Evolutionary conservation across 2,797 vertebrate genomes (phyloP).

Genomic region (Gymnocypris eckloni): DNA sequence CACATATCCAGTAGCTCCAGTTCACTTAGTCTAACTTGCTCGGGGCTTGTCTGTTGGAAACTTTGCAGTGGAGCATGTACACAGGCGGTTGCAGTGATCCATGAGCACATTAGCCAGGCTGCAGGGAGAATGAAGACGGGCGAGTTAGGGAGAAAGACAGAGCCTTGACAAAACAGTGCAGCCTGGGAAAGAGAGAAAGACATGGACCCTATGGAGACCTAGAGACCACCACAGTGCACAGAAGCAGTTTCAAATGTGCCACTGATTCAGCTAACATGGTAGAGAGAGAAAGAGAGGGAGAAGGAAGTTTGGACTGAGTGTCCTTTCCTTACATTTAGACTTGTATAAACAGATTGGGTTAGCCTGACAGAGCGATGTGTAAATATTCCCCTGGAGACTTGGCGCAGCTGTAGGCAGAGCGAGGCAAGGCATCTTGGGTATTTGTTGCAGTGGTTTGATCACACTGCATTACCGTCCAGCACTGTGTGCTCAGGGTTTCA

Average conservation of each 20-base stretch:
- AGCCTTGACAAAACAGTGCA: neutral
- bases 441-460: slow-evolving; percentile 39
- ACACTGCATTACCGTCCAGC: slow-evolving; percentile 35
- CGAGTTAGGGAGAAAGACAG: slow-evolving; percentile 22
- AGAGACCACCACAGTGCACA: neutral
- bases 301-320: slow-evolving; percentile 5
- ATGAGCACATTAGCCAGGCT: slow-evolving; percentile 38
- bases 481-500: slow-evolving; percentile 25
- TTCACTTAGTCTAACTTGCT: slow-evolving; percentile 46
- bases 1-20: slow-evolving; percentile 29
- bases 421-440: slow-evolving; percentile 25
- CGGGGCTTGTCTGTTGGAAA: slow-evolving; percentile 42
- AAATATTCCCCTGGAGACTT: slow-evolving; percentile 49
- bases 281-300: neutral
- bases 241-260: slow-evolving; percentile 24
- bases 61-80: slow-evolving; percentile 45
- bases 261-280: slow-evolving; percentile 12
- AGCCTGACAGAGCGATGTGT: slow-evolving; percentile 33
- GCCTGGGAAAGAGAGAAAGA: neutral
- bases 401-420: slow-evolving; percentile 46
- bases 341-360: neutral
- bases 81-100: slow-evolving; percentile 48
- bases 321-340: slow-evolving; percentile 31
- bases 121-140: slow-evolving; percentile 9
- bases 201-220: slow-evolving; percentile 6